Evolutionary conservation across 2,888 invertebrate genomes (phyloP).

Genomic region (Panopea generosa): DNA sequence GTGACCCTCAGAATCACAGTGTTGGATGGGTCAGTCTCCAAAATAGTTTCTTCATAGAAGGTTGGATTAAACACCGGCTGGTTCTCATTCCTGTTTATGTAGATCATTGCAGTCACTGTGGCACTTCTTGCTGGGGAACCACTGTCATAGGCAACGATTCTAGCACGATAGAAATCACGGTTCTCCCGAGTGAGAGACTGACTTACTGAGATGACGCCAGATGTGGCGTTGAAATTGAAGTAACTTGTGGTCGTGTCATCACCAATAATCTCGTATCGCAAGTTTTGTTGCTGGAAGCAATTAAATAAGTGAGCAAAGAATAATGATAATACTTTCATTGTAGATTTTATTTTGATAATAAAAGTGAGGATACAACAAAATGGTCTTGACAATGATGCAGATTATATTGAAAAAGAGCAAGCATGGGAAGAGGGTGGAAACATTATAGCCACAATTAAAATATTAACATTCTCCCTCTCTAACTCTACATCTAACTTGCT

Average conservation of each 20-base stretch:
- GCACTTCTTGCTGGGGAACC: conserved; percentile 77
- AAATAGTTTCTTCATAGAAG: conserved; percentile 70
- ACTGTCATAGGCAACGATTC: conserved; percentile 75
- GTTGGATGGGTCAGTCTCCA: conserved; percentile 71
- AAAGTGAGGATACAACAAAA: no score
- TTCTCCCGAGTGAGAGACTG: conserved; percentile 61
- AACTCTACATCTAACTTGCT: no score
- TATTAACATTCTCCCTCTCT: no score
- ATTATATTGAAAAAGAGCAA: no score
- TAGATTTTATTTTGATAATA: no score
- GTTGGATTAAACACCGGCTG: conserved; percentile 63
- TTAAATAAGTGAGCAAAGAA: no score
- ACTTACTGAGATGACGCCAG: conserved; percentile 69
- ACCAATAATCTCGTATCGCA: conserved; percentile 63
- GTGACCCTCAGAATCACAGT: conserved; percentile 64
- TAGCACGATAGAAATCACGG: conserved; percentile 63
- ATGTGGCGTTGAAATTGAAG: conserved; percentile 69
- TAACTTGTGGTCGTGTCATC: conserved; percentile 75
- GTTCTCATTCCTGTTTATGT: conserved; percentile 69
- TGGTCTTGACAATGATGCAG: no score
- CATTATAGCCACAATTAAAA: no score
- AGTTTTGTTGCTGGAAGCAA: no score
- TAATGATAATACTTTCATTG: no score
- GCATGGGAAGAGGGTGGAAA: no score
- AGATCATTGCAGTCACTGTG: conserved; percentile 71